Conservation (phyloP, 2,113 vertebrate genomes). For the Bubalus kerabau region DNA sequence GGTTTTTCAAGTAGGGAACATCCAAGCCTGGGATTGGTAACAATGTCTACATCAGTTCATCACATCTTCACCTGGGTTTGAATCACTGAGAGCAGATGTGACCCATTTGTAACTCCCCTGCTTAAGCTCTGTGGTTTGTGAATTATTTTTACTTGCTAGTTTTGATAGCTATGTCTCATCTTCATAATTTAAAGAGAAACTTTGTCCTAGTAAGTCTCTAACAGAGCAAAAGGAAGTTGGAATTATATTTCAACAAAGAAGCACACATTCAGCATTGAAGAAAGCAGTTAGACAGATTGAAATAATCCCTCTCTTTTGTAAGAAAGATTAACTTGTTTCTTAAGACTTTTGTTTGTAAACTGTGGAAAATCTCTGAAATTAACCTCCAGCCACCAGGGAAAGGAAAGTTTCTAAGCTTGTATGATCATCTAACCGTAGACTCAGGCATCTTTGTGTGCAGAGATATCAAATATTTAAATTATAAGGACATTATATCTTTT, state of each 20-base stretch:
- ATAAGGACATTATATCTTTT: background rate
- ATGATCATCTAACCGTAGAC: background rate
- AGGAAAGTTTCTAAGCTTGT: background rate
- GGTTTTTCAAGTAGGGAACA: background rate
- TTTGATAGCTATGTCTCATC: background rate
- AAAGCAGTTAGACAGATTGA: background rate
- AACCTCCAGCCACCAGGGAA: background rate
- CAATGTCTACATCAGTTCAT: background rate
- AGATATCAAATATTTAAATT: background rate
- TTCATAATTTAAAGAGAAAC: background rate
- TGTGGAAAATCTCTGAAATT: background rate
- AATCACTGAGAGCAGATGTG: background rate
- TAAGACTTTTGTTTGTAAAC: background rate
- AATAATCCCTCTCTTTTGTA: background rate
- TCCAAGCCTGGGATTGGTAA: background rate
- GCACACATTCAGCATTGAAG: background rate
- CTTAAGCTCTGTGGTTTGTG: background rate
- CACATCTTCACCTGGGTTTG: background rate
- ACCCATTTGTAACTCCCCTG: background rate
- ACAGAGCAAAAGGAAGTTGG: background rate
- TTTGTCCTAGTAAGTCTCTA: background rate
- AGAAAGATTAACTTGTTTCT: background rate
- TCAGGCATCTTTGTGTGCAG: background rate
- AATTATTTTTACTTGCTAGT: background rate
- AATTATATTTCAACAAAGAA: background rate